Evolutionary conservation across 2,797 vertebrate genomes (phyloP).

Genomic region (Phyllotis vaccarum): DNA sequence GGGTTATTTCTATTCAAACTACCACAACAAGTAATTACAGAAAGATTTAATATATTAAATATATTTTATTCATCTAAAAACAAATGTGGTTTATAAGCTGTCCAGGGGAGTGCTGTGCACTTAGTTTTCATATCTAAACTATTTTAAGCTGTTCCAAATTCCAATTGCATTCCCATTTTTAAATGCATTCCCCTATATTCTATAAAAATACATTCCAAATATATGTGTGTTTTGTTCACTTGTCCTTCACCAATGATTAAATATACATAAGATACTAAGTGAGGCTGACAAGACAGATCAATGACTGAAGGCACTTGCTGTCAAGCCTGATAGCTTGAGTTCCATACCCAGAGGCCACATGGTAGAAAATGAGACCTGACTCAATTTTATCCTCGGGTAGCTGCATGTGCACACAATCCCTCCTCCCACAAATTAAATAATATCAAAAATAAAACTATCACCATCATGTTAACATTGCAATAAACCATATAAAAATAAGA

Average conservation of each 20-base stretch:
- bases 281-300: neutral
- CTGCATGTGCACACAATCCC: neutral
- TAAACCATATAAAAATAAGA: neutral
- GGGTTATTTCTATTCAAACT: too few relatives aligned
- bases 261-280: neutral
- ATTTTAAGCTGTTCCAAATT: slow-evolving; percentile 38
- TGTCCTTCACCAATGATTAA: slow-evolving; percentile 8
- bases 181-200: neutral
- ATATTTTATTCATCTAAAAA: neutral
- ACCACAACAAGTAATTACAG: neutral
- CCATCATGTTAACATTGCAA: neutral
- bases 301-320: neutral
- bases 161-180: slow-evolving; percentile 47
- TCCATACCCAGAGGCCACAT: too few relatives aligned
- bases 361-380: neutral
- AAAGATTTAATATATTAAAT: neutral
- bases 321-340: neutral
- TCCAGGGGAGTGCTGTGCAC: neutral
- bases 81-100: neutral
- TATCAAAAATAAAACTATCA: neutral
- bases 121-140: slow-evolving; percentile 9
- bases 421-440: neutral
- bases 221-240: neutral
- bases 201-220: neutral
- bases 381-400: neutral